Conservation (phyloP, 1,140 invertebrate genomes). For the Camponotus pennsylvanicus region DNA sequence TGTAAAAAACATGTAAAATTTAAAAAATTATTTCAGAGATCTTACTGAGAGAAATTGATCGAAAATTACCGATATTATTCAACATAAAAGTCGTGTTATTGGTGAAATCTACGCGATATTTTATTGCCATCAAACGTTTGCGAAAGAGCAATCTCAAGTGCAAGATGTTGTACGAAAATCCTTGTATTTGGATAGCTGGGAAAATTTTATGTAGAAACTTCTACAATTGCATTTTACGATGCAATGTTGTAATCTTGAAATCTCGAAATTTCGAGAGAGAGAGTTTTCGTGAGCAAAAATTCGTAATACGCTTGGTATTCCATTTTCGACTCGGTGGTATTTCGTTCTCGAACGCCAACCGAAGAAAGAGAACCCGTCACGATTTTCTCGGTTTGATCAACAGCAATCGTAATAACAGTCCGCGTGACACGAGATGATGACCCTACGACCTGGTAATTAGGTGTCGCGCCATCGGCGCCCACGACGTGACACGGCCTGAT, state of each 20-base stretch:
- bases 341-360: not conserved
- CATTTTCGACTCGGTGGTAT: not conserved
- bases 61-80: not conserved
- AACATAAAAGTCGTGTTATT: not conserved
- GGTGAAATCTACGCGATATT: not conserved
- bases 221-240: not conserved
- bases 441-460: slow-evolving; percentile 18
- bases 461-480: not conserved
- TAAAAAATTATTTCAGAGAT: not conserved
- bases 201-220: not conserved
- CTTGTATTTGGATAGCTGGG: not conserved
- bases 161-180: not conserved
- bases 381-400: not conserved
- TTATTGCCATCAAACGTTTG: not conserved
- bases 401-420: not conserved
- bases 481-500: no score
- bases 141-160: not conserved
- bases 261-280: not conserved
- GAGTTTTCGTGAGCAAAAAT: not conserved
- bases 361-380: not conserved
- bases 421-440: not conserved
- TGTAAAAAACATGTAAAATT: not conserved
- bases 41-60: not conserved
- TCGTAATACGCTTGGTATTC: not conserved
- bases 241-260: not conserved